Conservation (phyloP, 2,888 invertebrate species). For the Calephelis perditalis region DNA sequence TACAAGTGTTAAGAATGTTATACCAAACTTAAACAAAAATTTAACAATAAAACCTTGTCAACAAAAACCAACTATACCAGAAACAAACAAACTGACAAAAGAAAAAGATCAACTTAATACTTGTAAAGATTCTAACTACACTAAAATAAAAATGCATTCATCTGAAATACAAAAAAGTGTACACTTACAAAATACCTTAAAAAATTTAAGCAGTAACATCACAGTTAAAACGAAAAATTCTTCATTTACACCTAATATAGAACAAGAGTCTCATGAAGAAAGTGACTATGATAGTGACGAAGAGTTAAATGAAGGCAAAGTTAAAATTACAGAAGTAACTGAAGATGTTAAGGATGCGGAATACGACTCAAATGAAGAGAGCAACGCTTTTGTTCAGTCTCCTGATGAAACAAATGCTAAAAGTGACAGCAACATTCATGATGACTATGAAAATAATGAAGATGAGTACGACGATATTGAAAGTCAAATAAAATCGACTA, state of each 20-base stretch:
- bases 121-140: constrained; percentile 18
- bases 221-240: constrained; percentile 54
- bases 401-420: constrained; percentile 40
- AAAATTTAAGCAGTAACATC: constrained; percentile 55
- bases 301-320: constrained; percentile 40
- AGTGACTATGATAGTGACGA: constrained; percentile 36
- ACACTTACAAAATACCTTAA: constrained; percentile 48
- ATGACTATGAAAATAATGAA: constrained; percentile 37
- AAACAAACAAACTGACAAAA: constrained; percentile 14
- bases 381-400: constrained; percentile 44
- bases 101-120: constrained; percentile 13
- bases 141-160: constrained; percentile 26
- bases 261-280: constrained; percentile 26
- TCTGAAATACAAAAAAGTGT: constrained; percentile 34
- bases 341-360: constrained; percentile 42
- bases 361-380: constrained; percentile 30
- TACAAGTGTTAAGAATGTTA: constrained; percentile 28
- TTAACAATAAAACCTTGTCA: constrained; percentile 43
- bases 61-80: constrained; percentile 24
- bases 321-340: constrained; percentile 54
- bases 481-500: constrained; percentile 35
- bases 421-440: constrained; percentile 41
- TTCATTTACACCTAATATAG: constrained; percentile 37
- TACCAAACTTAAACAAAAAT: constrained; percentile 44
- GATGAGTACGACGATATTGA: constrained; percentile 40